These are phyloP conservation scores for Trichomalopsis sarcophagae DNA, from an alignment of 1,140 invertebrate genomes.

Conservation along the genomic window DNA sequence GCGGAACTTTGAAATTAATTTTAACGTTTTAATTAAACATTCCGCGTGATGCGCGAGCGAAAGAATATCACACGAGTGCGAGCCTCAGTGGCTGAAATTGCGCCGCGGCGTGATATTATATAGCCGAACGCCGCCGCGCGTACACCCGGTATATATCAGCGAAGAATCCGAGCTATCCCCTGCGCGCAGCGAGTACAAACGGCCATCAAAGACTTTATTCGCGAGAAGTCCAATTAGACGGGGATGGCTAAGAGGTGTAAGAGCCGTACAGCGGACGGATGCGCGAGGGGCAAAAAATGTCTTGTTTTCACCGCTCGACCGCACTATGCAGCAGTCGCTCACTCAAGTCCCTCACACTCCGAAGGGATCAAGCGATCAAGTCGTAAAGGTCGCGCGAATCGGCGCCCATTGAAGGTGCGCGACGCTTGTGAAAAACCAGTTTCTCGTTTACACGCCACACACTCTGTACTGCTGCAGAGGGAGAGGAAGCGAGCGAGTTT, in stretches of 20 bases:
- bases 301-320: neutral
- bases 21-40: neutral
- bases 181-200: neutral
- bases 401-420: neutral
- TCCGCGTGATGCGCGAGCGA: neutral
- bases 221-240: slow-evolving; percentile 40
- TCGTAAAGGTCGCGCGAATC: neutral
- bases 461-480: neutral
- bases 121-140: too few relatives aligned
- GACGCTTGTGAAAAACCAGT: neutral
- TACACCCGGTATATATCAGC: too few relatives aligned
- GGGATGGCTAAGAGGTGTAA: neutral
- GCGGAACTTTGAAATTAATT: neutral
- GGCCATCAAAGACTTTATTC: slow-evolving; percentile 47
- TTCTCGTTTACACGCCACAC: neutral
- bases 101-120: too few relatives aligned
- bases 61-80: neutral
- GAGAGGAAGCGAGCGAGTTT: neutral
- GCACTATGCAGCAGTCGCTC: neutral
- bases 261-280: neutral
- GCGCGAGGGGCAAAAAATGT: neutral
- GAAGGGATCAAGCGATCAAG: neutral
- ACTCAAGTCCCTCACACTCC: slow-evolving; percentile 23
- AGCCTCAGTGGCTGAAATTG: neutral
- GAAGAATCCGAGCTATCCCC: neutral